Evolutionary conservation across 2,113 vertebrate genomes (phyloP).

Genomic region (Melospiza melodia): DNA sequence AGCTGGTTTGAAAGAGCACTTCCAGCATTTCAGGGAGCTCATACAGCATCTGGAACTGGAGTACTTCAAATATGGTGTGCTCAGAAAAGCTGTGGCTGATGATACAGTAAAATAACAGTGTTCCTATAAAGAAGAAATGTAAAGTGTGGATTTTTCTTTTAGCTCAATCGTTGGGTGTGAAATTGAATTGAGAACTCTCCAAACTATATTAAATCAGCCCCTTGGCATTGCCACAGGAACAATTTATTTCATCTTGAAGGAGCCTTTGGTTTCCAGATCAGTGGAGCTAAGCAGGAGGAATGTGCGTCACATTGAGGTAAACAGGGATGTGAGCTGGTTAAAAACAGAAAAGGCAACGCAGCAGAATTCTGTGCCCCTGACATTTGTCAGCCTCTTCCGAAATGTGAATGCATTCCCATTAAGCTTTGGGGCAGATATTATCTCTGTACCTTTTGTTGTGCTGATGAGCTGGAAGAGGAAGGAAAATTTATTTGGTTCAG

Average conservation of each 20-base stretch:
- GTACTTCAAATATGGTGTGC: not conserved
- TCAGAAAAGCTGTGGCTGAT: not conserved
- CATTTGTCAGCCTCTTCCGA: constrained; percentile 23
- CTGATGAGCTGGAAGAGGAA: not conserved
- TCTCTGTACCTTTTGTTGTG: not conserved
- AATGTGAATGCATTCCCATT: constrained; percentile 1
- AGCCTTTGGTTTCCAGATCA: constrained; percentile 61
- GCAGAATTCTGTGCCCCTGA: not conserved
- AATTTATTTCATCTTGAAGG: constrained; percentile 68
- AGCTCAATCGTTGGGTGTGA: constrained; percentile 48
- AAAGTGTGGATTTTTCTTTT: constrained; percentile 42
- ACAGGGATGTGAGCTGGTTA: constrained; percentile 43
- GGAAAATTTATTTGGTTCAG: not conserved
- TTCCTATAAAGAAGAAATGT: not conserved
- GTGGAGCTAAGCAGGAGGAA: constrained; percentile 39
- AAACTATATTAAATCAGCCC: constrained; percentile 53
- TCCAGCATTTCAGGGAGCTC: not conserved
- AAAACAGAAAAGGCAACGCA: constrained; percentile 31
- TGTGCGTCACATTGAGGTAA: constrained; percentile 51
- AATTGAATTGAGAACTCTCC: constrained; percentile 64
- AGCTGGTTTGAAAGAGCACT: not conserved
- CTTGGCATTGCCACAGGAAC: constrained; percentile 51
- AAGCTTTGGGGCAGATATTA: constrained; percentile 36
- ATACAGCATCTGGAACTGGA: not conserved
- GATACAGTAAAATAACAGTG: not conserved